Percentiles rank a stretch among this genome's conserved stretches.
Conservation (phyloP, 2,888 invertebrate species). For the Leucozona laternaria region DNA sequence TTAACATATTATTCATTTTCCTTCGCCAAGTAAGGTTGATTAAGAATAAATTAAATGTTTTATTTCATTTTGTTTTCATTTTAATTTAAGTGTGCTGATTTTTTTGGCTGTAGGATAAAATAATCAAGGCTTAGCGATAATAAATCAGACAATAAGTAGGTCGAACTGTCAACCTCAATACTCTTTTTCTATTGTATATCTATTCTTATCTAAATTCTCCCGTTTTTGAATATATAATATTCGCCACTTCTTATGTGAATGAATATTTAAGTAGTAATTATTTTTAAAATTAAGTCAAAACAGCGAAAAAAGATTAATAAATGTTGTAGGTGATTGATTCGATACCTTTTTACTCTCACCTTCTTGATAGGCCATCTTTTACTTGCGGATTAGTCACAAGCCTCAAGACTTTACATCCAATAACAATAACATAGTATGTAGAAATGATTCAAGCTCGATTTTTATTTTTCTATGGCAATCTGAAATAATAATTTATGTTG, state of each 20-base stretch:
- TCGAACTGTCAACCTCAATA: neutral
- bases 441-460: neutral
- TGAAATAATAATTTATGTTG: constrained; percentile 33
- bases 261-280: neutral
- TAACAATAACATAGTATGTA: neutral
- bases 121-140: neutral
- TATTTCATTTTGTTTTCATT: too few relatives aligned
- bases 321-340: neutral
- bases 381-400: neutral
- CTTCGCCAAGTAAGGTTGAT: too few relatives aligned
- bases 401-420: neutral
- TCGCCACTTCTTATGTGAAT: neutral
- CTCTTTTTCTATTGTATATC: neutral
- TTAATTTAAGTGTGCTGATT: too few relatives aligned
- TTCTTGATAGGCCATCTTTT: neutral
- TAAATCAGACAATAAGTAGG: neutral
- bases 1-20: too few relatives aligned
- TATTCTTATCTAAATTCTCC: neutral
- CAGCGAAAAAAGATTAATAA: neutral
- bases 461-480: neutral
- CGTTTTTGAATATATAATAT: neutral
- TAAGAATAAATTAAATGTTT: too few relatives aligned
- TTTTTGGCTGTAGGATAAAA: neutral
- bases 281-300: neutral
- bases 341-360: neutral